Conservation (phyloP, 2,888 invertebrate genomes). For the Drosophila kanekoi region DNA sequence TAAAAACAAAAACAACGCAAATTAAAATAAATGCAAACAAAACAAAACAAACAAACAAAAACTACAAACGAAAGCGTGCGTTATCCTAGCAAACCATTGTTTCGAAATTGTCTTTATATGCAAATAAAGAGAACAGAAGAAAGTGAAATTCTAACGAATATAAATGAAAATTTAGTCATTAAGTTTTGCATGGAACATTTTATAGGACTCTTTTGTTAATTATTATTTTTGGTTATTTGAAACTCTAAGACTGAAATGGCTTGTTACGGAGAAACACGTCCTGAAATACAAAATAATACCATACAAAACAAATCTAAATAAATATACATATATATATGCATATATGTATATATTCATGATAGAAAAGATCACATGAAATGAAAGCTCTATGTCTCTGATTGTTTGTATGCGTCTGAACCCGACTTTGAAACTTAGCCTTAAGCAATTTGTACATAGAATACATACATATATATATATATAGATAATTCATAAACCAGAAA, state of each 20-base stretch:
- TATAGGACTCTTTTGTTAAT: slow-evolving; percentile 30
- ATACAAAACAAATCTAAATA: slow-evolving; percentile 31
- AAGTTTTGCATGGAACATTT: slow-evolving; percentile 53
- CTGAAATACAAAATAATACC: slow-evolving; percentile 51
- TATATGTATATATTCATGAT: slow-evolving; percentile 33
- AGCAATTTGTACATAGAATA: slow-evolving; percentile 56
- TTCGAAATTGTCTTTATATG: slow-evolving; percentile 69
- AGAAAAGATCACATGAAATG: slow-evolving; percentile 49
- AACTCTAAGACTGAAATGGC: slow-evolving; percentile 84
- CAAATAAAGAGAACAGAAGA: slow-evolving; percentile 39
- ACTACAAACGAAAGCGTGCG: slow-evolving; percentile 51
- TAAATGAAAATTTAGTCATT: slow-evolving; percentile 53
- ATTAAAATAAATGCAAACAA: slow-evolving; percentile 14
- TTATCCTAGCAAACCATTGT: slow-evolving; percentile 78
- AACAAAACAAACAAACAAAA: slow-evolving; percentile 8
- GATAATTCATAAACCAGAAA: slow-evolving; percentile 69
- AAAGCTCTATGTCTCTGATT: slow-evolving; percentile 44
- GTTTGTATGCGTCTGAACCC: slow-evolving; percentile 64
- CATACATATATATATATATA: slow-evolving; percentile 35
- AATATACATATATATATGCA: slow-evolving; percentile 38
- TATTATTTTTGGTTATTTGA: slow-evolving; percentile 76
- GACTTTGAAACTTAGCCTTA: slow-evolving; percentile 57
- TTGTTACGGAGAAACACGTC: slow-evolving; percentile 78
- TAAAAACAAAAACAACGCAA: slow-evolving; percentile 50
- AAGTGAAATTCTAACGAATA: slow-evolving; percentile 39